Percentiles rank a stretch among this genome's conserved stretches.
These are phyloP conservation scores for Dascillus cervinus DNA, from an alignment of 2,888 invertebrate genomes.

Conservation along the genomic window DNA sequence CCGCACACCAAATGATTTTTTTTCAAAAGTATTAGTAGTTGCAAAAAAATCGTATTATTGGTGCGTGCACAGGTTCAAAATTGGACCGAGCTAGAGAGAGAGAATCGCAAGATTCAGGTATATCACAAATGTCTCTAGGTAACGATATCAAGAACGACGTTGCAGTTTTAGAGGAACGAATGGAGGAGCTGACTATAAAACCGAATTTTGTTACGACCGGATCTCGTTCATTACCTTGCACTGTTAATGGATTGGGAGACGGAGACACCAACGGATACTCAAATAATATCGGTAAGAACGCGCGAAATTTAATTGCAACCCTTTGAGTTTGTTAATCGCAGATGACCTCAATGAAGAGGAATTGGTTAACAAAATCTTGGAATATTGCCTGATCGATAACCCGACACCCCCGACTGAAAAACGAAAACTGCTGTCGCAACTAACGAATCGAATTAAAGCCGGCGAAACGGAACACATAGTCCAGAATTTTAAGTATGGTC, in stretches of 20 bases:
- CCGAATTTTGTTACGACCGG: constrained; percentile 29
- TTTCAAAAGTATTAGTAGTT: too few species aligned
- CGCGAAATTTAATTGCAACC: too few species aligned
- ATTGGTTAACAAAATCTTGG: constrained; percentile 41
- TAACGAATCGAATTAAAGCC: constrained; percentile 44
- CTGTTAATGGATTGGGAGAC: constrained; percentile 33
- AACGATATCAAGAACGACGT: constrained; percentile 42
- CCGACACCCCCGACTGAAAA: constrained; percentile 35
- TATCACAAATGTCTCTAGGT: constrained; percentile 70
- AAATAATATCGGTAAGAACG: too few species aligned
- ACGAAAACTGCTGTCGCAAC: constrained; percentile 37
- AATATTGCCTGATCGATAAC: constrained; percentile 34
- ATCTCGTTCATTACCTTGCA: constrained; percentile 32
- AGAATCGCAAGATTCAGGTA: constrained; percentile 82
- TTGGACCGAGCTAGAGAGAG: constrained; percentile 54
- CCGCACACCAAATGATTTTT: too few species aligned
- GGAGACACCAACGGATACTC: constrained; percentile 34
- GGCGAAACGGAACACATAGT: constrained; percentile 46
- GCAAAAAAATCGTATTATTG: constrained; percentile 1
- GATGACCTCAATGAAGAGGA: constrained; percentile 41
- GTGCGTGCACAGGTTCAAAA: constrained; percentile 34
- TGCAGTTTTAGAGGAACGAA: constrained; percentile 49
- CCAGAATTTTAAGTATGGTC: constrained; percentile 44
- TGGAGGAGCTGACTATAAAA: constrained; percentile 45
- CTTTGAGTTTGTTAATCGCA: too few species aligned